Conservation (phyloP, 2,888 invertebrate genomes). For the Drosophila falleni region DNA sequence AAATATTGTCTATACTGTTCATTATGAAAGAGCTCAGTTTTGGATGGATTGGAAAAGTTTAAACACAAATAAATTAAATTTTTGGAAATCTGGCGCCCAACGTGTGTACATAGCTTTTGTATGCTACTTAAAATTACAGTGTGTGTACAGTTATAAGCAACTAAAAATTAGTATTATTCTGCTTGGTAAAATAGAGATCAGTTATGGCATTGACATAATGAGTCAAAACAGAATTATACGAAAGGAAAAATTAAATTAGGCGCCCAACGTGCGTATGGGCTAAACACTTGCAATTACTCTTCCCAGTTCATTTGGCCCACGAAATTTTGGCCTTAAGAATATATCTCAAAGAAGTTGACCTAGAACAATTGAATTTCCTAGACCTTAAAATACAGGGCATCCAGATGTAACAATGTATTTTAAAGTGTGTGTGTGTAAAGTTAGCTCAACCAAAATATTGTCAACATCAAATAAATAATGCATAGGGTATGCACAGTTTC, state of each 20-base stretch:
- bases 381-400: not conserved
- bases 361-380: not conserved
- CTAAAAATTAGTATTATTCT: too few species aligned
- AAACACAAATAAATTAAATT: too few species aligned
- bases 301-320: not conserved
- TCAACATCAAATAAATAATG: constrained; percentile 21
- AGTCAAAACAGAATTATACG: too few species aligned
- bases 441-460: constrained; percentile 12
- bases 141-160: too few species aligned
- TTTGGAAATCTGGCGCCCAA: too few species aligned
- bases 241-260: not conserved
- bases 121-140: too few species aligned
- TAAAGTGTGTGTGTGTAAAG: not conserved
- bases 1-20: too few species aligned
- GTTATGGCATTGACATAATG: too few species aligned
- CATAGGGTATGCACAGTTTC: constrained; percentile 23
- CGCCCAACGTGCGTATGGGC: not conserved
- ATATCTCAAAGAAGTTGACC: not conserved
- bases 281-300: not conserved
- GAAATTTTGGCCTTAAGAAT: not conserved
- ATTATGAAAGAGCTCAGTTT: too few species aligned
- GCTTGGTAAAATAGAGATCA: too few species aligned
- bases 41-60: too few species aligned
- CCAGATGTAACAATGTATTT: not conserved
- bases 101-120: too few species aligned